These are phyloP conservation scores for Oreochromis mossambicus DNA, from an alignment of 2,797 vertebrate genomes.

Conservation along the genomic window DNA sequence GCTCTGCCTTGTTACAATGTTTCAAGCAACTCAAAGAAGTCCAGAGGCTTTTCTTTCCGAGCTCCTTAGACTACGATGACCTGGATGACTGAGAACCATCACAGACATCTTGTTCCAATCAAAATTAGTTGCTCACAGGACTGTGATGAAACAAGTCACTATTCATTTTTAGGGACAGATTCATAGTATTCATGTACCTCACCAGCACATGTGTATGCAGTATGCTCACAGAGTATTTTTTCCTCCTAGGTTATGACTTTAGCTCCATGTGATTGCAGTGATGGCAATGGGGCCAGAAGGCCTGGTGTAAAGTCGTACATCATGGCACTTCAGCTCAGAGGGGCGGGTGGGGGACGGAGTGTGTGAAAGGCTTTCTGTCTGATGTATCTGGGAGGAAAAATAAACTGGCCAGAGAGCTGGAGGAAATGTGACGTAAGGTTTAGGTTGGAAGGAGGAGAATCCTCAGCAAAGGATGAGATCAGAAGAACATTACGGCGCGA, in stretches of 20 bases:
- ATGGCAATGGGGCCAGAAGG: background rate
- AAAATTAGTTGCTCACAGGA: background rate
- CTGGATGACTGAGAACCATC: background rate
- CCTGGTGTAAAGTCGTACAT: slow-evolving; percentile 34
- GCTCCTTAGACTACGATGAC: background rate
- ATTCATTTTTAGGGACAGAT: background rate
- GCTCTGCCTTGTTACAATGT: background rate
- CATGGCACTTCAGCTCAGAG: background rate
- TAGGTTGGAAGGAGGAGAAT: slow-evolving; percentile 3
- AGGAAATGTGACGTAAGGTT: background rate
- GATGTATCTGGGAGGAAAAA: background rate
- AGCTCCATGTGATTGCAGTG: background rate
- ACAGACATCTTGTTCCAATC: background rate
- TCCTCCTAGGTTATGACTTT: background rate
- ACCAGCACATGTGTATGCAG: background rate
- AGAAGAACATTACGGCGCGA: slow-evolving; percentile 41
- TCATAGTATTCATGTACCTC: background rate
- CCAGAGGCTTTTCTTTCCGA: background rate
- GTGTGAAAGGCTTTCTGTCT: background rate
- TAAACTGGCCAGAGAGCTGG: background rate
- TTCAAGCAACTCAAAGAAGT: background rate
- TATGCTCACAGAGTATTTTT: background rate
- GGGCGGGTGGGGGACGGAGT: background rate
- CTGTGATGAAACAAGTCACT: background rate
- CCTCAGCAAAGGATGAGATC: slow-evolving; percentile 44